A percentile compares a stretch with the other conserved stretches of the same genome.
Conservation (phyloP, 2,888 invertebrate genomes). For the Onchidella celtica region DNA sequence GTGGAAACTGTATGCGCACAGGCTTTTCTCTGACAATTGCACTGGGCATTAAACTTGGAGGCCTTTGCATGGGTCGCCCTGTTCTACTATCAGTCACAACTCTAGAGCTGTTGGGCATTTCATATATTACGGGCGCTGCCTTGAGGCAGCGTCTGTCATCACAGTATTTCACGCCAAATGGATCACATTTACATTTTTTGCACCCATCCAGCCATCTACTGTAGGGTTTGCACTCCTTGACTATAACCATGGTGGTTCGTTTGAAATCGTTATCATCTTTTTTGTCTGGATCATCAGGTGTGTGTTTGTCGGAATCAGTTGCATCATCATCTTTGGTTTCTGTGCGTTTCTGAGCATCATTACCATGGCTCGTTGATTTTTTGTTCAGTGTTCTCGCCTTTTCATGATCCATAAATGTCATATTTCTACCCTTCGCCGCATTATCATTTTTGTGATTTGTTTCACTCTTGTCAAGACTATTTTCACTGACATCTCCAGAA, state of each 20-base stretch:
- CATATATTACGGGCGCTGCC: not conserved
- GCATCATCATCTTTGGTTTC: not conserved
- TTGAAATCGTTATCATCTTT: not conserved
- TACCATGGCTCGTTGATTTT: too few species aligned
- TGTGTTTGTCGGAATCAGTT: too few species aligned
- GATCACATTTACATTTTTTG: constrained; percentile 37
- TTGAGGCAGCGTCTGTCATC: constrained; percentile 22
- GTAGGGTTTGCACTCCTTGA: constrained; percentile 35
- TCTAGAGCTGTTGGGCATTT: not conserved
- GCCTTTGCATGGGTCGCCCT: constrained; percentile 33
- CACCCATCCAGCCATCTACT: constrained; percentile 45
- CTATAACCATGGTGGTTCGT: not conserved
- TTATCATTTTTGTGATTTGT: too few species aligned
- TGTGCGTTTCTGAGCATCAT: not conserved
- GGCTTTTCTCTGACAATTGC: not conserved
- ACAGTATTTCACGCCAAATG: constrained; percentile 28
- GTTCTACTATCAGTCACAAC: not conserved
- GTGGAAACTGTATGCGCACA: not conserved
- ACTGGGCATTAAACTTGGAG: not conserved
- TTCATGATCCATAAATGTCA: too few species aligned
- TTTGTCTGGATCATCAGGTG: not conserved
- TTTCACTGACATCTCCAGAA: too few species aligned
- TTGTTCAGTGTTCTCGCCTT: too few species aligned
- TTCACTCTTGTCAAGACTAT: too few species aligned
- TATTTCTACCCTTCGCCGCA: too few species aligned